phyloP scores from a whole-genome alignment of 2,113 vertebrate genomes.

The Oncorhynchus gorbuscha region DNA sequence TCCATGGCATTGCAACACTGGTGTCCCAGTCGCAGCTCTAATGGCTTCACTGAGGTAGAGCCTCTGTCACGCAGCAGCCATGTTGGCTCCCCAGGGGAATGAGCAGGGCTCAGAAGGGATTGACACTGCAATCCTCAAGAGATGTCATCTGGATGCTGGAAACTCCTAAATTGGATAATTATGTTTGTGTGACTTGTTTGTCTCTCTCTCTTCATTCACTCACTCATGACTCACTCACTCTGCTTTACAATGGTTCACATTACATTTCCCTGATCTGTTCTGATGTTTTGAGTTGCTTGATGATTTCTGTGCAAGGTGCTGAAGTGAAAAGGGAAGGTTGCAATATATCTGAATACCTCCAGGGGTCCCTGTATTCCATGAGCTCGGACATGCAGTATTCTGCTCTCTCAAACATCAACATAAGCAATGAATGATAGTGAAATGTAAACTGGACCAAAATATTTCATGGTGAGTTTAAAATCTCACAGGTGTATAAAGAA shows the following conservation, averaged over 20 bases:
- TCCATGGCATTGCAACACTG: too few species aligned
- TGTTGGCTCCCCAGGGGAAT: neutral
- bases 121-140: neutral
- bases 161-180: neutral
- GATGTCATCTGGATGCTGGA: neutral
- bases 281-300: neutral
- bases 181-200: too few species aligned
- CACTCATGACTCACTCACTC: neutral
- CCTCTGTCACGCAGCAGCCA: neutral
- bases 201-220: too few species aligned
- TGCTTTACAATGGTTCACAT: neutral
- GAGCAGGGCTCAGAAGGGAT: neutral
- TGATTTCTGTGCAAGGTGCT: neutral
- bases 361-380: slow-evolving; percentile 51
- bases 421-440: neutral
- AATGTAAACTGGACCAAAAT: neutral
- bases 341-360: slow-evolving; percentile 27
- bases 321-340: neutral
- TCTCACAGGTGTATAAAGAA: too few species aligned
- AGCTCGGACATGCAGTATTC: neutral
- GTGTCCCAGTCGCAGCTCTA: neutral
- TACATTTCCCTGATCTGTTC: neutral
- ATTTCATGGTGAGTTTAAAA: too few species aligned
- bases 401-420: neutral
- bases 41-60: neutral